Percentiles rank a stretch among this genome's conserved stretches.
phyloP scores from a whole-genome alignment of 2,797 vertebrate species.

The Poecilia velifera region DNA sequence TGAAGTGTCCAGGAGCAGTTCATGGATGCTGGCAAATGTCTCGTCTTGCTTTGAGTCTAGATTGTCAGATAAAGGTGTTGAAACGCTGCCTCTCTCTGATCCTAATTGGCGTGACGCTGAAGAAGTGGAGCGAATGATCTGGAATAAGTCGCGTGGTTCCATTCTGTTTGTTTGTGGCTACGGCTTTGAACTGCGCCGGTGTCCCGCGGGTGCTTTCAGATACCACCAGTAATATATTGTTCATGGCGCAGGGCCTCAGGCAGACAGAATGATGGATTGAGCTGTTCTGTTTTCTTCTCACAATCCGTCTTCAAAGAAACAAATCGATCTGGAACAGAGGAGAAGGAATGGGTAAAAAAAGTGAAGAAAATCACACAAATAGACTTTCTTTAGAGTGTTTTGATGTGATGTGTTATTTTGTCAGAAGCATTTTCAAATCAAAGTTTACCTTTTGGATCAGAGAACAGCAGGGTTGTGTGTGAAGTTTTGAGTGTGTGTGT shows the following conservation, averaged over 20 bases:
- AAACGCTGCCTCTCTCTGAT: conserved; percentile 42
- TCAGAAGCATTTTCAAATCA: conserved; percentile 56
- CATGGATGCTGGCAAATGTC: conserved; percentile 38
- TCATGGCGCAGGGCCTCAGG: conserved; percentile 62
- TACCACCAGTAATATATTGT: conserved; percentile 68
- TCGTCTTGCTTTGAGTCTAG: conserved; percentile 34
- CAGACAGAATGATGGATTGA: conserved; percentile 71
- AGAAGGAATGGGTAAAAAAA: conserved; percentile 39
- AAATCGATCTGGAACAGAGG: conserved; percentile 68
- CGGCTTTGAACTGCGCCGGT: conserved; percentile 56
- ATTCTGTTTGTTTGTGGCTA: conserved; percentile 66
- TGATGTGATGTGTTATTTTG: conserved; percentile 69
- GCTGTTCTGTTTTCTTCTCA: conserved; percentile 64
- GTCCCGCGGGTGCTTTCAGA: conserved; percentile 57
- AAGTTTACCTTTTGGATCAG: conserved; percentile 52
- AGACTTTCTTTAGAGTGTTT: conserved; percentile 64
- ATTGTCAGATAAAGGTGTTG: conserved; percentile 38
- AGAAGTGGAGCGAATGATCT: conserved; percentile 42
- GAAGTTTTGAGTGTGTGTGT: conserved; percentile 30
- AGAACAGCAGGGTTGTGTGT: conserved; percentile 34
- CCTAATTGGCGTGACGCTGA: conserved; percentile 35
- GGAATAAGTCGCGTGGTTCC: conserved; percentile 54
- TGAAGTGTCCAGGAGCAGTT: conserved; percentile 12
- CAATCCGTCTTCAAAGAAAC: conserved; percentile 71
- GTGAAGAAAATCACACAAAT: conserved; percentile 49